Conservation (phyloP, 2,113 vertebrate genomes). For the Mastomys natalensis region DNA sequence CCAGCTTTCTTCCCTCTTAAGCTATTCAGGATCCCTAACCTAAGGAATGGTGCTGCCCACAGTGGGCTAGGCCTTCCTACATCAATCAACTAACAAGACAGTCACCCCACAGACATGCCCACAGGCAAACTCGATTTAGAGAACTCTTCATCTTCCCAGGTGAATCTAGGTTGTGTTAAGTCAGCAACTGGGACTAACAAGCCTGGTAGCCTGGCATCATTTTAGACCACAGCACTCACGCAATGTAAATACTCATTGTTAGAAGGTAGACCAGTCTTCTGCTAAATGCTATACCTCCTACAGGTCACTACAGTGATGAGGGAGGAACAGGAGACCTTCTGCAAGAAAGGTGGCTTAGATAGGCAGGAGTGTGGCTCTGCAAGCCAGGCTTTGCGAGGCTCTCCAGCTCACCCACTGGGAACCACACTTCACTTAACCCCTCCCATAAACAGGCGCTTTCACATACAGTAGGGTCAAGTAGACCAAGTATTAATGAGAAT, state of each 20-base stretch:
- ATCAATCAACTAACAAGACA: not conserved
- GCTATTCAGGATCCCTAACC: not conserved
- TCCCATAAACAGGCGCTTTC: not conserved
- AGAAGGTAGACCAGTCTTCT: not conserved
- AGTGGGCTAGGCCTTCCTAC: not conserved
- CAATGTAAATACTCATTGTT: not conserved
- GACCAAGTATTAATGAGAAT: rapidly evolving
- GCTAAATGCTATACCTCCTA: rapidly evolving
- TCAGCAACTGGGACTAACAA: not conserved
- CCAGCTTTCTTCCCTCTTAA: not conserved
- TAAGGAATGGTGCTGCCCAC: not conserved
- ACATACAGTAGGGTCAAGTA: rapidly evolving
- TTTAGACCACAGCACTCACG: not conserved
- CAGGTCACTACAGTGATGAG: rapidly evolving
- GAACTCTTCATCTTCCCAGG: not conserved
- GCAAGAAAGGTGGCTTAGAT: not conserved
- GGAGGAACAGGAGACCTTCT: not conserved
- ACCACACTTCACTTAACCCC: rapidly evolving
- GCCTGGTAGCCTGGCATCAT: too few species aligned
- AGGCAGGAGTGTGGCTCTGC: rapidly evolving
- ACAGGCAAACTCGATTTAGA: not conserved
- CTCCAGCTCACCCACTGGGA: rapidly evolving
- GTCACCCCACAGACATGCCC: not conserved
- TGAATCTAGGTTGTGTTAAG: not conserved
- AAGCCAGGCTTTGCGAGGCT: rapidly evolving